Evolutionary conservation across 2,113 vertebrate species (phyloP), one percentile per base, ranked within the genome.

Genomic region (Pantherophis guttatus): DNA sequence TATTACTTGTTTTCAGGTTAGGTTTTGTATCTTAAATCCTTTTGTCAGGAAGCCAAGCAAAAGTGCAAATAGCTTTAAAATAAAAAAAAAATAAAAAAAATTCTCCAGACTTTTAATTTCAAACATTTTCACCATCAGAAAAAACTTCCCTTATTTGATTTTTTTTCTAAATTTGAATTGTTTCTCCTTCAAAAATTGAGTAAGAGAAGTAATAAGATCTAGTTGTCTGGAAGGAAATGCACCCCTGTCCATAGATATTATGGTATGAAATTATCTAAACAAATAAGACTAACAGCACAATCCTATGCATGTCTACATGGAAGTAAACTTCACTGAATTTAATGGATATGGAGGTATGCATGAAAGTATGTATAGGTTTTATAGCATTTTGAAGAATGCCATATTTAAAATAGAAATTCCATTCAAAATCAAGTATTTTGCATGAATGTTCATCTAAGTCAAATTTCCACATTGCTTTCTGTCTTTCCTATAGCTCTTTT

Each of bases 171-270:
- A 15, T 9, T 26, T 91, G 59, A 1, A 13, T 24, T 52, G 93
- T 9, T 93, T 44, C 85, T 94, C 48, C 86, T 44, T 54, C 23
- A 85, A 86, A 93, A 95, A 89, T 5, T 7, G 54, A 94, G 89
- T 86, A 52, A 13, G 17, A 59, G 19, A 93, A 90, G 90, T 19
- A 0, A 29, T 91, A 53, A 2, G 44, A 2, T 24, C n/a, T 3
- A 15, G 52, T 93, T 48, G 33, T 70, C 70, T 52, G 44, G 90
- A 54, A 87, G n/a, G 59, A 1, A 88, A 54, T 48, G 15, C 17
- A 12, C 87, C 1, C 26, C 48, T 65, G 26, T 65, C 39, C 26
- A 5, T 13, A 48, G 26, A 24, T 58, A 59, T 21, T 21, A 2
- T 2, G 8, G 29, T 19, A 52, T 87, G 48, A 52, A 87, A 81